Conservation (phyloP, 2,113 vertebrate genomes). For the Anolis carolinensis region DNA sequence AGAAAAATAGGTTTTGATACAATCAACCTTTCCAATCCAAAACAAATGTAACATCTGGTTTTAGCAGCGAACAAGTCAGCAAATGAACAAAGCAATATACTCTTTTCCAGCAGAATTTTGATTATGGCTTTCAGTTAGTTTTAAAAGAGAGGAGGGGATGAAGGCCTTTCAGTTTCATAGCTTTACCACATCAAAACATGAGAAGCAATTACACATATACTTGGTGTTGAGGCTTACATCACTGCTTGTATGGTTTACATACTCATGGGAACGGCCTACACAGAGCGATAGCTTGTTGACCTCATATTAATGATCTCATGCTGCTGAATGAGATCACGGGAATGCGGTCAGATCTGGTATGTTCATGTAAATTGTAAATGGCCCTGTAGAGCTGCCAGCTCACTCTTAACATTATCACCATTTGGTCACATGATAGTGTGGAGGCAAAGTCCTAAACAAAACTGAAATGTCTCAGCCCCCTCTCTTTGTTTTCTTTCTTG, state of each 20-base stretch:
- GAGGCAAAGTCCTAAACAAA: background rate
- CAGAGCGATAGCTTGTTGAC: background rate
- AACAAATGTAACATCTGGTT: constrained; percentile 1
- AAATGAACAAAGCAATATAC: constrained; percentile 18
- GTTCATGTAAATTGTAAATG: background rate
- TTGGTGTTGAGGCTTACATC: constrained; percentile 40
- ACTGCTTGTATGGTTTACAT: constrained; percentile 2
- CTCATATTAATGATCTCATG: constrained; percentile 25
- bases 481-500: background rate
- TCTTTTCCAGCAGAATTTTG: constrained; percentile 18
- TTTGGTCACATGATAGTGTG: background rate
- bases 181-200: constrained; percentile 34
- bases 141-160: constrained; percentile 17
- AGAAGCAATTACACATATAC: constrained; percentile 19
- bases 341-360: background rate
- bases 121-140: constrained; percentile 21
- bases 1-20: background rate
- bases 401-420: background rate
- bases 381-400: constrained; percentile 20
- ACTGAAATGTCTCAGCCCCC: fast-evolving
- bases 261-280: constrained; percentile 15
- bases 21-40: background rate
- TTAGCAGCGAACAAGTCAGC: background rate
- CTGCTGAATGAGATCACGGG: constrained; percentile 22
- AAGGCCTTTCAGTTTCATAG: constrained; percentile 26